phyloP scores from a whole-genome alignment of 1,140 invertebrate genomes.

The Drosophila trapezifrons region DNA sequence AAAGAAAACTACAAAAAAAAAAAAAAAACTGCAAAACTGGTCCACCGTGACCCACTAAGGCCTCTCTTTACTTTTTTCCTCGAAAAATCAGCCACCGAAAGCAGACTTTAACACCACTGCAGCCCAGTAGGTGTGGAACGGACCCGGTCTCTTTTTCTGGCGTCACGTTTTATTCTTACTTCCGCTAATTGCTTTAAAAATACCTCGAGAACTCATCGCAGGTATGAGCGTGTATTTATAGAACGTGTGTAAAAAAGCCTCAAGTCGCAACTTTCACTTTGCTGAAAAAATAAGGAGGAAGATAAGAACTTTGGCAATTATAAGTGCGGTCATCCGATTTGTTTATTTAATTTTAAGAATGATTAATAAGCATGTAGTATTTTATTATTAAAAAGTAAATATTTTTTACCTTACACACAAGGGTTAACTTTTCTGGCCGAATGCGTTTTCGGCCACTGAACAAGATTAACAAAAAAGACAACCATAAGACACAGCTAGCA shows the following conservation, averaged over 20 bases:
- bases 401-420: slow-evolving; percentile 26
- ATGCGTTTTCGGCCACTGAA: slow-evolving; percentile 58
- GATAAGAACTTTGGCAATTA: slow-evolving; percentile 20
- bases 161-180: slow-evolving; percentile 29
- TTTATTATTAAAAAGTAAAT: not conserved
- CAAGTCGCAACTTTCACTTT: slow-evolving; percentile 33
- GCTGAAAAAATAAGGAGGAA: slow-evolving; percentile 9
- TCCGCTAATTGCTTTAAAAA: slow-evolving; percentile 34
- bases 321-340: slow-evolving; percentile 8
- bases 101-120: slow-evolving; percentile 23
- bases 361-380: not conserved
- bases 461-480: slow-evolving; percentile 56
- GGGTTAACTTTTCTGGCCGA: slow-evolving; percentile 52
- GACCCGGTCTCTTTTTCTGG: slow-evolving; percentile 30
- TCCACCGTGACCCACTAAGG: slow-evolving; percentile 75
- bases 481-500: slow-evolving; percentile 17
- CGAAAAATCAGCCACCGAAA: slow-evolving; percentile 30
- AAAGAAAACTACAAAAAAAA: not conserved
- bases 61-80: slow-evolving; percentile 35
- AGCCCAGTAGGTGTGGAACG: slow-evolving; percentile 1
- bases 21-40: slow-evolving; percentile 58
- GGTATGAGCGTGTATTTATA: slow-evolving; percentile 30
- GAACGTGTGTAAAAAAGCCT: slow-evolving; percentile 17
- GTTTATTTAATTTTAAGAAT: not conserved
- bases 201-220: slow-evolving; percentile 20